Percentiles rank a stretch among this genome's conserved stretches.
Evolutionary conservation across 2,888 invertebrate genomes (phyloP).

Genomic region (Mellilla xanthometata): DNA sequence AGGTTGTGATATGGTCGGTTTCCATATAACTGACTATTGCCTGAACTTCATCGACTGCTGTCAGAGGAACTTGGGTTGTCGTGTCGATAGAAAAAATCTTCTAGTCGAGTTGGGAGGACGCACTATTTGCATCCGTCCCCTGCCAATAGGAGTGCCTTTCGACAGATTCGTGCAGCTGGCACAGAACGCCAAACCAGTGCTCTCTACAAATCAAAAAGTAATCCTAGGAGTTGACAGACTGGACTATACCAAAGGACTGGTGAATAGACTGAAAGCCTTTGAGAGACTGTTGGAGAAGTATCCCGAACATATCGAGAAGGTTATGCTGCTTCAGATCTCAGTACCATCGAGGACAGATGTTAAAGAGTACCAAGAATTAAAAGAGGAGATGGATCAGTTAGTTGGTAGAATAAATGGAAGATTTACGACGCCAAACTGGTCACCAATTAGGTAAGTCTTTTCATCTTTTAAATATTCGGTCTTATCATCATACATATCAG

Average conservation of each 20-base stretch:
- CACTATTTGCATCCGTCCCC: slow-evolving; percentile 90
- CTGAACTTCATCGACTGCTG: slow-evolving; percentile 96
- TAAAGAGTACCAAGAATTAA: slow-evolving; percentile 93
- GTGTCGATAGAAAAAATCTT: slow-evolving; percentile 93
- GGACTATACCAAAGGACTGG: slow-evolving; percentile 95
- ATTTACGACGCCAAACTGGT: slow-evolving; percentile 96
- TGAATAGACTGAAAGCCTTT: slow-evolving; percentile 91
- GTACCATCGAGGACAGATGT: slow-evolving; percentile 96
- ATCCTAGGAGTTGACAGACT: slow-evolving; percentile 94
- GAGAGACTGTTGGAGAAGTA: slow-evolving; percentile 91
- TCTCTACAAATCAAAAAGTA: slow-evolving; percentile 90
- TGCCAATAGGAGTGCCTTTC: slow-evolving; percentile 95
- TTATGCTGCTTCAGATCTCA: slow-evolving; percentile 91
- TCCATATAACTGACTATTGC: slow-evolving; percentile 95
- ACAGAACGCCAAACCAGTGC: slow-evolving; percentile 85
- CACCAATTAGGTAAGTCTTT: slow-evolving; percentile 86
- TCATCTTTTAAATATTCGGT: no score
- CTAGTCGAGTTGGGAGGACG: slow-evolving; percentile 94
- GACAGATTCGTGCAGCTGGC: slow-evolving; percentile 93
- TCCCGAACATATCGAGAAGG: slow-evolving; percentile 93
- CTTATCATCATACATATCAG: background rate
- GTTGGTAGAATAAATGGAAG: slow-evolving; percentile 94
- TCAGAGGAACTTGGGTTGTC: slow-evolving; percentile 92
- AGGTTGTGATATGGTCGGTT: slow-evolving; percentile 96
- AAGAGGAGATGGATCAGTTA: slow-evolving; percentile 94